Percentiles rank a stretch among this genome's conserved stretches.
phyloP scores from a whole-genome alignment of 2,797 vertebrate species.

The Cossypha polioptera region DNA sequence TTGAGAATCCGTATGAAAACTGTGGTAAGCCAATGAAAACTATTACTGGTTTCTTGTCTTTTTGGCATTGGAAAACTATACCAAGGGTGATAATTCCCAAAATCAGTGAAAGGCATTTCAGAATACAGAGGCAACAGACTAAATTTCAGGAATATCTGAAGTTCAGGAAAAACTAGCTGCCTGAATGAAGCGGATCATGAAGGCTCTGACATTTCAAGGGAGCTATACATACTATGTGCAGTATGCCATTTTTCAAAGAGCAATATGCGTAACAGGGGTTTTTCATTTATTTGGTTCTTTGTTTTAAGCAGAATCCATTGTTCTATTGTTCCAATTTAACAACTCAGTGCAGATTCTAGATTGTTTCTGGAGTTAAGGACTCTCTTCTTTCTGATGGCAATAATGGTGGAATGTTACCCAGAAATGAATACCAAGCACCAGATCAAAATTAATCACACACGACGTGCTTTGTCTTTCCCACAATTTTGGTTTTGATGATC shows the following conservation, averaged over 20 bases:
- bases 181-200: not conserved
- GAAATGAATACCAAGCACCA: rapidly evolving
- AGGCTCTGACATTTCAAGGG: not conserved
- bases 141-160: not conserved
- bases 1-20: not conserved
- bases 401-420: not conserved
- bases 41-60: not conserved
- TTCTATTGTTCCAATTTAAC: not conserved
- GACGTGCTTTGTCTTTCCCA: not conserved
- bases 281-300: not conserved
- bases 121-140: not conserved
- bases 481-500: not conserved
- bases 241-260: not conserved
- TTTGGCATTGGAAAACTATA: not conserved
- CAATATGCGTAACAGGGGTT: rapidly evolving
- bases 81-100: not conserved
- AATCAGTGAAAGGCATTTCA: not conserved
- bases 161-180: not conserved
- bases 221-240: not conserved
- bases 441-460: not conserved
- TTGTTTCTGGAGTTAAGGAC: not conserved
- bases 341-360: not conserved
- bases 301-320: not conserved
- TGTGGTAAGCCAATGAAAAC: not conserved
- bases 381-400: not conserved